Conservation (phyloP, 2,888 invertebrate genomes). For the Oscheius onirici region DNA sequence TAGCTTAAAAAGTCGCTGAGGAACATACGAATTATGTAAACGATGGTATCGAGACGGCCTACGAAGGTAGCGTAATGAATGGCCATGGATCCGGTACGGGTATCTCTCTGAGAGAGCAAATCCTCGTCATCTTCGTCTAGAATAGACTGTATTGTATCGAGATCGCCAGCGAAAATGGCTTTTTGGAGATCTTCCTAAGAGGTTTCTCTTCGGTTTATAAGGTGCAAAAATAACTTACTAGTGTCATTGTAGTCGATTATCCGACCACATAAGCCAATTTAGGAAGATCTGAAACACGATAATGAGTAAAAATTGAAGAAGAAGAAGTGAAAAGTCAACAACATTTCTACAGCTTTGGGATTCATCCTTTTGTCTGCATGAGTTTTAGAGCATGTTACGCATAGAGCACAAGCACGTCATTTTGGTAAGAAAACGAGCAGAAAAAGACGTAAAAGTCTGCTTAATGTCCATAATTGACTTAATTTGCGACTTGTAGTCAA, state of each 20-base stretch:
- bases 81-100: conserved; percentile 9
- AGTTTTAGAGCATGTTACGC: too few relatives aligned
- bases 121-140: background rate
- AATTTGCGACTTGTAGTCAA: too few relatives aligned
- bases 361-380: too few relatives aligned
- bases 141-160: background rate
- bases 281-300: too few relatives aligned
- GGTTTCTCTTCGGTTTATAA: background rate
- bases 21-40: background rate
- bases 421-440: too few relatives aligned
- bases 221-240: background rate
- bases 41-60: background rate
- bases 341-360: too few relatives aligned
- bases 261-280: too few relatives aligned
- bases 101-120: background rate
- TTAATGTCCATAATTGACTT: too few relatives aligned
- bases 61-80: conserved; percentile 24
- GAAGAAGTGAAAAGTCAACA: too few relatives aligned
- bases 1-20: background rate
- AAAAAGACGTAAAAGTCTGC: too few relatives aligned
- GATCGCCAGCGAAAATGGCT: background rate
- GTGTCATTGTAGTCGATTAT: background rate
- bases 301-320: too few relatives aligned
- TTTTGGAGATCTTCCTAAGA: conserved; percentile 3
- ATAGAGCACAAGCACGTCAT: too few relatives aligned